These are phyloP conservation scores for Poeciliopsis turrubarensis DNA, from an alignment of 2,113 vertebrate genomes.

Conservation along the genomic window DNA sequence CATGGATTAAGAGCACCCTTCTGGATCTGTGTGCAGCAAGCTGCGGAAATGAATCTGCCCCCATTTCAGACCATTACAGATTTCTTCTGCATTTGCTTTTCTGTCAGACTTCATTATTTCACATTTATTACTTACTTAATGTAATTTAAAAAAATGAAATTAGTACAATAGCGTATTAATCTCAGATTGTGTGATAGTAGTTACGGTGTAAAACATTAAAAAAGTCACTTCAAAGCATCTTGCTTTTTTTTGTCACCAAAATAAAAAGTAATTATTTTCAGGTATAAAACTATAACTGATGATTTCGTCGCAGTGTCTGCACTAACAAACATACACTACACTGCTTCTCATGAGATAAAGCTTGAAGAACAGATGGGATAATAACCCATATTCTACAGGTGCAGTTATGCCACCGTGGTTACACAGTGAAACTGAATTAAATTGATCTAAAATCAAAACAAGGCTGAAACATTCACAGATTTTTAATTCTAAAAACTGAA, in stretches of 20 bases:
- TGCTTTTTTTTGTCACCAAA: too few species aligned
- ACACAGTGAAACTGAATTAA: too few species aligned
- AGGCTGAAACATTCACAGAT: too few species aligned
- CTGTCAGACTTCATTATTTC: not conserved
- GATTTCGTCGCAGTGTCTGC: too few species aligned
- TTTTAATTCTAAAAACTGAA: not conserved
- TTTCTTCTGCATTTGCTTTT: constrained; percentile 22
- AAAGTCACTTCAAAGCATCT: too few species aligned
- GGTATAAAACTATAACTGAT: too few species aligned
- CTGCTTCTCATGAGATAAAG: not conserved
- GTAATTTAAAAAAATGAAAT: not conserved
- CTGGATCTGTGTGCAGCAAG: not conserved
- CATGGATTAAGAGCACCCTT: constrained; percentile 22
- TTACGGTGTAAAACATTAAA: not conserved
- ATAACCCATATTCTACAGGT: not conserved
- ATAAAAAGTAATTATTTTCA: too few species aligned
- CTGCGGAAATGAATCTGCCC: constrained; percentile 8
- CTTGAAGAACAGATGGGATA: not conserved
- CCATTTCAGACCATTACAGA: not conserved
- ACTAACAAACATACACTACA: too few species aligned
- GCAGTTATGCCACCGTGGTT: too few species aligned
- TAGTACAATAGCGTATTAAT: too few species aligned
- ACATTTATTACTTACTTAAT: not conserved
- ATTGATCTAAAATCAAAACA: too few species aligned
- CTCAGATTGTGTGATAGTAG: not conserved